Evolutionary conservation across 2,888 invertebrate species (phyloP), one percentile per base, ranked within the genome.

Genomic region (Drosophila neotestacea): DNA sequence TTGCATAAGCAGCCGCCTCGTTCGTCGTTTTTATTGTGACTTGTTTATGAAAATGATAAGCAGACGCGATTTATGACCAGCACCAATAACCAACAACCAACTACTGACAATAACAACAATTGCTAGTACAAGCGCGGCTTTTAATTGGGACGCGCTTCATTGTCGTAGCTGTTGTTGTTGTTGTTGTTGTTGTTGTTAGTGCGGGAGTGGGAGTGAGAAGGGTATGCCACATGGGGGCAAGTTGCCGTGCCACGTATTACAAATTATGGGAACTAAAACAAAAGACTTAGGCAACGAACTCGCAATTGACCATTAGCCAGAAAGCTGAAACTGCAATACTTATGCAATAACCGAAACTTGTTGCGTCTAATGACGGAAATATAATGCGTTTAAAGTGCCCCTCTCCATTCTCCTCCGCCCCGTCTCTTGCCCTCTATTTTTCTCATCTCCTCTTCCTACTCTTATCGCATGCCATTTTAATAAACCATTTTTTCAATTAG

Each of bases 31-130:
- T 74, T 73, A 67, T 68, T 77, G 70, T 72, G 71, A 79, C 73
- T 86, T 84, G 88, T 86, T 85, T 84, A 88, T 86, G 81, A 86
- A 86, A 87, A 85, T 90, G 90, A 90, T 89, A 89, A 88, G 87
- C 85, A 79, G 73, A 76, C 72, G 77, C 75, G 73, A 82, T 82
- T 82, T 82, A 82, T 82, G 86, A 81, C 81, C 84, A 77, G 77
- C 76, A 74, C 70, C 47, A 46, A 65, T 27, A 51, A 71, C 41
- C 67, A 56, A 62, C 51, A 47, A 47, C 32, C 42, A 54, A 47
- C 55, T 10, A 55, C 30, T 54, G 59, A 56, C 46, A 46, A 54
- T 61, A 70, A 63, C 47, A 46, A 16, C 54, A 47, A 22, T 13
- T 51, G 13, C 28, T 6, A 4, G 13, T 22, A 44, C 41, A 41